Evolutionary conservation across 2,888 invertebrate species (phyloP).

Genomic region (Neocrepidodera transversa): DNA sequence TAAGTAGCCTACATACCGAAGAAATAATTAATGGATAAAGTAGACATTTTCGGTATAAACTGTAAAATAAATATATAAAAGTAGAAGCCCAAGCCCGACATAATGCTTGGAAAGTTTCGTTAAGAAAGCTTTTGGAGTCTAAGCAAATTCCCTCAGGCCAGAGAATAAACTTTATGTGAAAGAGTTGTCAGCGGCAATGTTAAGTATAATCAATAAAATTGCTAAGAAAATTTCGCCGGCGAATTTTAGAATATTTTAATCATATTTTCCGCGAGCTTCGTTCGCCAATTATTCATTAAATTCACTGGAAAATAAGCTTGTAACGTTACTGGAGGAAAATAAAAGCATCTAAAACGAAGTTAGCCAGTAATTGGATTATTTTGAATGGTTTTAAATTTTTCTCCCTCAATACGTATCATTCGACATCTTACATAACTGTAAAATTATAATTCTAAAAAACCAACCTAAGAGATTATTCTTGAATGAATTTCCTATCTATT

Average conservation of each 20-base stretch:
- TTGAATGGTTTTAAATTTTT: no score
- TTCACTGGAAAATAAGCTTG: slow-evolving; percentile 31
- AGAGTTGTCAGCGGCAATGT: slow-evolving; percentile 58
- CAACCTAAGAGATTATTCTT: no score
- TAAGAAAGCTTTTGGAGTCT: slow-evolving; percentile 55
- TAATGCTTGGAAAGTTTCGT: slow-evolving; percentile 56
- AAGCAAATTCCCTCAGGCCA: slow-evolving; percentile 55
- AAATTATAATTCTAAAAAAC: no score
- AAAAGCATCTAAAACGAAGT: background rate
- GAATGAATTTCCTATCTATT: no score
- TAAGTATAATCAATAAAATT: slow-evolving; percentile 56
- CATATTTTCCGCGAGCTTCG: slow-evolving; percentile 49
- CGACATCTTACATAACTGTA: no score
- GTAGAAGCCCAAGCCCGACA: slow-evolving; percentile 55
- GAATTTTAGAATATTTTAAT: slow-evolving; percentile 50
- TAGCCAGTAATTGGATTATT: no score
- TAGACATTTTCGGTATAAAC: slow-evolving; percentile 46
- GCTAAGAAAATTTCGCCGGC: slow-evolving; percentile 44
- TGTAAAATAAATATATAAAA: slow-evolving; percentile 55
- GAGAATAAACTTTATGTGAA: slow-evolving; percentile 57
- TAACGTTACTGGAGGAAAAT: slow-evolving; percentile 8
- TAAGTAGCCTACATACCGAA: slow-evolving; percentile 1
- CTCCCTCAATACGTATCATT: no score
- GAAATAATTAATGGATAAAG: slow-evolving; percentile 14
- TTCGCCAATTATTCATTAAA: slow-evolving; percentile 44